Evolutionary conservation across 2,888 invertebrate genomes (phyloP), one percentile per base, ranked within the genome.

Genomic region (Calameuta pallipes): DNA sequence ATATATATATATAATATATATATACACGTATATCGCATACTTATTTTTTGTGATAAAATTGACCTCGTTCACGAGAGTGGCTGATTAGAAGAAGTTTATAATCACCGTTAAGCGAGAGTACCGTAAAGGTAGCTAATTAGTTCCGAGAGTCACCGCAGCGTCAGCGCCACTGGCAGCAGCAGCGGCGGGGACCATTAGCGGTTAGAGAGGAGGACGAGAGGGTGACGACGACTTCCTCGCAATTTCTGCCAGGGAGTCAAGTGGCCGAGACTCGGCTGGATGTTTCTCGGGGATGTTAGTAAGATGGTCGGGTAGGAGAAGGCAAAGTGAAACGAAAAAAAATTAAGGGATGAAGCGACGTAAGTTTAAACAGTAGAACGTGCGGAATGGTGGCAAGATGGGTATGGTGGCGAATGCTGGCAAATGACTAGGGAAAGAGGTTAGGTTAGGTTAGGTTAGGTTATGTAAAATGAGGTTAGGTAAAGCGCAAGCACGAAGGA

Each of bases 401-500:
- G 56, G 9, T 56, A 56, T 23, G 15, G 9, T 23, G 23, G 23
- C 9, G 56, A 56, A 56, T 9, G 56, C 23, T 56, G 23, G 56
- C 23, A 56, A 56, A 23, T 56, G 23, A 56, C 23, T 15, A 15
- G 4, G 41, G 15, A 41, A 56, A 9, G 56, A 9, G 56, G 41
- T 41, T 41, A 41, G 23, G 56, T 41, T 41, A 41, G 23, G 56
- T 33, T 33, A 33, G 35, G 11, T 36, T 36, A 1, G 41, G 41
- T 41, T 15, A 6, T 13, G 36, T 36, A 36, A 12, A 37, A 15
- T 15, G 15, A 41, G 15, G 41, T 41, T 41, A 41, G 15, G 15
- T 56, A 56, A 56, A 9, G 56, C 56, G 56, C 23, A 76, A 75
- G 81, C 69, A 79, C 75, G 80, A 79, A 80, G 79, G 80, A 80